Percentiles rank a stretch among this genome's conserved stretches.
phyloP scores from a whole-genome alignment of 2,113 vertebrate genomes.

The Dendropsophus ebraccatus region DNA sequence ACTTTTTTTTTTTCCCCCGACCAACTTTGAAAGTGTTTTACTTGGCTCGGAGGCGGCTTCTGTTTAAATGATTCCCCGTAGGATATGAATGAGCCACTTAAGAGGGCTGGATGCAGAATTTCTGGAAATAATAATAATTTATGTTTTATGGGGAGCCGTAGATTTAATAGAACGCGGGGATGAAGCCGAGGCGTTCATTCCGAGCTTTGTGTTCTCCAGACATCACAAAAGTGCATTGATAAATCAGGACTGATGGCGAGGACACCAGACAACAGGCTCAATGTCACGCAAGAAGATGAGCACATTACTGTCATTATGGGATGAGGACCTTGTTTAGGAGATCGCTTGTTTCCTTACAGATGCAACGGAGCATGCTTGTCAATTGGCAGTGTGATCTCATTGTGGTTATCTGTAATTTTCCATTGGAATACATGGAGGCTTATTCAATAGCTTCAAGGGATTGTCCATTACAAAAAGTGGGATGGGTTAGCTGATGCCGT shows the following conservation, averaged over 20 bases:
- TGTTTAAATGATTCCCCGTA: conserved; percentile 40
- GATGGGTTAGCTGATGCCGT: too few species aligned
- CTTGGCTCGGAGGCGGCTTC: conserved; percentile 23
- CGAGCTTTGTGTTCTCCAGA: conserved; percentile 19
- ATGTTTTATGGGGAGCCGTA: conserved; percentile 41
- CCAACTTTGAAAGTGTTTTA: conserved; percentile 37
- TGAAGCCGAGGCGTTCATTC: background rate
- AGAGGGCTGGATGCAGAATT: conserved; percentile 36
- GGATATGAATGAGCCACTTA: conserved; percentile 47
- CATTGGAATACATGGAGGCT: too few species aligned
- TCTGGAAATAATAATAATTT: conserved; percentile 55
- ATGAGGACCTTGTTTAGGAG: background rate
- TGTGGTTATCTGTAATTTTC: too few species aligned
- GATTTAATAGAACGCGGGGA: conserved; percentile 9
- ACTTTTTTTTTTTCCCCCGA: background rate
- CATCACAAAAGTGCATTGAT: conserved; percentile 37
- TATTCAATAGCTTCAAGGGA: too few species aligned
- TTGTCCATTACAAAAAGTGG: background rate
- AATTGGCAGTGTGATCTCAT: background rate
- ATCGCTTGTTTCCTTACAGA: background rate
- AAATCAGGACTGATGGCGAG: background rate
- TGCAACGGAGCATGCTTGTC: background rate
- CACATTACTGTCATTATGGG: background rate
- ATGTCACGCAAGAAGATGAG: conserved; percentile 31
- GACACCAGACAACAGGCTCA: conserved; percentile 2